Percentiles rank a stretch among this genome's conserved stretches.
These are phyloP conservation scores for Streblospio benedicti DNA, from an alignment of 1,140 invertebrate genomes.

Conservation along the genomic window DNA sequence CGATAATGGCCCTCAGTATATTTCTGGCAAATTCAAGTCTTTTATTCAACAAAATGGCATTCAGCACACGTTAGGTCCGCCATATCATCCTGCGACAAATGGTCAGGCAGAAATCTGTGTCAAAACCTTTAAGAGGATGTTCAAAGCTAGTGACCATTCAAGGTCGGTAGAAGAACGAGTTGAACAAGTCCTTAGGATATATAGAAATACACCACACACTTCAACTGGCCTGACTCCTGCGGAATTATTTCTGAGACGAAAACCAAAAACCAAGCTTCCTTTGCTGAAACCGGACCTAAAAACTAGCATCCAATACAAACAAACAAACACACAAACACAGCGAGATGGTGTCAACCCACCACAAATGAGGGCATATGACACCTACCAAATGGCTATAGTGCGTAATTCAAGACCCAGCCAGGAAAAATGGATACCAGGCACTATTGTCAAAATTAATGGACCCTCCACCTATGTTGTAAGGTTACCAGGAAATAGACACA, in stretches of 20 bases:
- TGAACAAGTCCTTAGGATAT: background rate
- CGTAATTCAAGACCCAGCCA: background rate
- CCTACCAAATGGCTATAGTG: too few relatives aligned
- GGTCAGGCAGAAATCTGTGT: slow-evolving; percentile 29
- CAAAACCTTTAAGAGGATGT: slow-evolving; percentile 21
- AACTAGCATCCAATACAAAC: too few relatives aligned
- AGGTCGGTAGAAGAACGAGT: background rate
- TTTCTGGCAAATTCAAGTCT: slow-evolving; percentile 23
- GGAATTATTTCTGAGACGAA: slow-evolving; percentile 2
- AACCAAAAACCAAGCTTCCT: background rate
- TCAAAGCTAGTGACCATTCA: too few relatives aligned
- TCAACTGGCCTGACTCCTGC: slow-evolving; percentile 4
- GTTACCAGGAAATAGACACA: slow-evolving; percentile 1
- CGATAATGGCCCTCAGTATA: slow-evolving; percentile 30
- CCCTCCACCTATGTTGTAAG: slow-evolving; percentile 2
- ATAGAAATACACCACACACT: slow-evolving; percentile 5
- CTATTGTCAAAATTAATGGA: background rate
- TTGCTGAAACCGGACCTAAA: background rate
- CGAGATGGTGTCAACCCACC: too few relatives aligned
- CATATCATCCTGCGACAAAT: slow-evolving; percentile 30
- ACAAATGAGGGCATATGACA: too few relatives aligned
- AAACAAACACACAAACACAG: too few relatives aligned
- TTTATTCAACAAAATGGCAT: slow-evolving; percentile 24
- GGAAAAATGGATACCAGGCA: slow-evolving; percentile 3
- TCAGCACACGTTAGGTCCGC: slow-evolving; percentile 20